These are phyloP conservation scores for Lysiphlebus fabarum DNA, from an alignment of 1,140 invertebrate genomes.

Conservation along the genomic window DNA sequence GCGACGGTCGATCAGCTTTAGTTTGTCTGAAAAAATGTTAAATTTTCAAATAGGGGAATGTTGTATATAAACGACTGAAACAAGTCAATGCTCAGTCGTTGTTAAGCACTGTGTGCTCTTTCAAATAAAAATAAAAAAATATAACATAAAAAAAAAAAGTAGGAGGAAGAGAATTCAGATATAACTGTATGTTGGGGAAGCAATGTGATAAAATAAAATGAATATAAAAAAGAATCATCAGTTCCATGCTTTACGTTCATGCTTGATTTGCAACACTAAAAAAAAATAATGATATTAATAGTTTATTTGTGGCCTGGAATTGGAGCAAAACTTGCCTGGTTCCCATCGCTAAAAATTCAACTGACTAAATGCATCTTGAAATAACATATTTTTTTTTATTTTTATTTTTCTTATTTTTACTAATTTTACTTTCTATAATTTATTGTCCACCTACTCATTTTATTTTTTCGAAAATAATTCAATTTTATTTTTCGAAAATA, in stretches of 20 bases:
- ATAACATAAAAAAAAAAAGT: too few relatives aligned
- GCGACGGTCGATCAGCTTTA: neutral
- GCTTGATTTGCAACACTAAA: constrained; percentile 34
- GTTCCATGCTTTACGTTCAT: constrained; percentile 41
- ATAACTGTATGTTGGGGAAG: too few relatives aligned
- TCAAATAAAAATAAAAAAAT: too few relatives aligned
- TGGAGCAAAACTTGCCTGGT: constrained; percentile 31
- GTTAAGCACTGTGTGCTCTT: too few relatives aligned
- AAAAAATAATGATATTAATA: constrained; percentile 38
- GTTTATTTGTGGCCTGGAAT: constrained; percentile 38
- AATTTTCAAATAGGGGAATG: neutral
- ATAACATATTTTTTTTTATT: constrained; percentile 1
- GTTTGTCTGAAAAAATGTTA: too few relatives aligned
- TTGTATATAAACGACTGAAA: neutral
- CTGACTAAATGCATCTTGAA: constrained; percentile 3
- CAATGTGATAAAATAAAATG: too few relatives aligned
- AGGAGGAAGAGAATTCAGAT: too few relatives aligned
- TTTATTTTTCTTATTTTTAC: neutral
- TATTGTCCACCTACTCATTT: neutral
- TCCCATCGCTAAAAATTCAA: neutral
- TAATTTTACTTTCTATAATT: neutral
- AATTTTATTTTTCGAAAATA: too few relatives aligned
- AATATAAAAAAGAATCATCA: constrained; percentile 7
- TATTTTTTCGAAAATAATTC: too few relatives aligned
- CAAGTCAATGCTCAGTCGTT: neutral